Percentiles rank a stretch among this genome's conserved stretches.
Evolutionary conservation across 2,888 invertebrate genomes (phyloP).

Genomic region (Drosophila longiperda): DNA sequence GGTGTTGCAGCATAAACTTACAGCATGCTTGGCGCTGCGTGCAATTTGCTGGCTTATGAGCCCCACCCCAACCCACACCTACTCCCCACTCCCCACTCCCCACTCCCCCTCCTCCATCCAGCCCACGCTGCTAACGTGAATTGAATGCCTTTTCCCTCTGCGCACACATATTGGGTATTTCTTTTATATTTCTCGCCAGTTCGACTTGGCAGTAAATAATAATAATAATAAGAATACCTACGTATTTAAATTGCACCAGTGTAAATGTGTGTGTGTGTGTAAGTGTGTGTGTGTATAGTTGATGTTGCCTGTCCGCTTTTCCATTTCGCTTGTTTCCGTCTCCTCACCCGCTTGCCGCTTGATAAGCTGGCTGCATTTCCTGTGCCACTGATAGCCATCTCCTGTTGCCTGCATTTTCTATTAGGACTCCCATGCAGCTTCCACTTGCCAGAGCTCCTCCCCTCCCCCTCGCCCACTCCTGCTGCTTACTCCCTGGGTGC

Average conservation of each 20-base stretch:
- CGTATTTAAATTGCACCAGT: slow-evolving; percentile 71
- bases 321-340: slow-evolving; percentile 7
- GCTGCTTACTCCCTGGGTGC: slow-evolving; percentile 16
- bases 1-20: slow-evolving; percentile 9
- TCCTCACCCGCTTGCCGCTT: slow-evolving; percentile 24
- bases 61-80: neutral
- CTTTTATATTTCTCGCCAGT: slow-evolving; percentile 32
- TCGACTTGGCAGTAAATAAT: slow-evolving; percentile 67
- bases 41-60: slow-evolving; percentile 64
- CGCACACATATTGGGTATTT: slow-evolving; percentile 28
- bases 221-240: slow-evolving; percentile 74
- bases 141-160: slow-evolving; percentile 28
- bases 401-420: slow-evolving; percentile 67
- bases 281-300: slow-evolving; percentile 19
- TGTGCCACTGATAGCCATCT: slow-evolving; percentile 70
- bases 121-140: neutral
- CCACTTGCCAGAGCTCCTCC: slow-evolving; percentile 10
- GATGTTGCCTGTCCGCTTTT: slow-evolving; percentile 9
- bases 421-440: slow-evolving; percentile 53
- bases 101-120: slow-evolving; percentile 2
- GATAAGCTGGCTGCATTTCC: slow-evolving; percentile 58
- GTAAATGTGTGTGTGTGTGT: slow-evolving; percentile 20
- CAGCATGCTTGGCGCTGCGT: slow-evolving; percentile 45
- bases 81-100: slow-evolving; percentile 1
- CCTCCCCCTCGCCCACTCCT: neutral